phyloP scores from a whole-genome alignment of 1,140 invertebrate species.

The Drosophila sproati region DNA sequence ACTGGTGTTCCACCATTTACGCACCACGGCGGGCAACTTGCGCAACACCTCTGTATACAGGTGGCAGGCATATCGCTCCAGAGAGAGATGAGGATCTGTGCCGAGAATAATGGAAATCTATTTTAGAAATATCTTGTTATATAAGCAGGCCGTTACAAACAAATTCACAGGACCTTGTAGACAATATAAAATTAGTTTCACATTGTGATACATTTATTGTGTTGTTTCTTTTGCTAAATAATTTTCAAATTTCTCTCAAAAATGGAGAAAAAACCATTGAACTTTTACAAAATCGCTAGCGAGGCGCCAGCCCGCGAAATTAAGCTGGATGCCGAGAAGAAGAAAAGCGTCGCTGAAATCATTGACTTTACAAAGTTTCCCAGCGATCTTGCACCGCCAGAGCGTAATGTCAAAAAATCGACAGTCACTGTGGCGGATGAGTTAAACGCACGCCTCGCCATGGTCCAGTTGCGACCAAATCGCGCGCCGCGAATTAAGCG shows the following conservation, averaged over 20 bases:
- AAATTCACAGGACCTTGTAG: background rate
- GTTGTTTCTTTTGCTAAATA: slow-evolving; percentile 19
- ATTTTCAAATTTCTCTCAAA: slow-evolving; percentile 11
- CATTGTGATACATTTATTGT: slow-evolving; percentile 16
- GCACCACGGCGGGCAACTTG: slow-evolving; percentile 90
- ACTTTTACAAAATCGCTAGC: slow-evolving; percentile 48
- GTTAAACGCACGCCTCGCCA: slow-evolving; percentile 59
- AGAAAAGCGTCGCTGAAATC: slow-evolving; percentile 39
- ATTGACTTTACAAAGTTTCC: slow-evolving; percentile 43
- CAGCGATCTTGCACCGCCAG: slow-evolving; percentile 14
- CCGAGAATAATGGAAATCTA: slow-evolving; percentile 17
- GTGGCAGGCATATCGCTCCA: slow-evolving; percentile 89
- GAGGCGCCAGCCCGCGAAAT: slow-evolving; percentile 44
- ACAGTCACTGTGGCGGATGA: slow-evolving; percentile 67
- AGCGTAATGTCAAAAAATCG: background rate
- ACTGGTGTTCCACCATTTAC: slow-evolving; percentile 92
- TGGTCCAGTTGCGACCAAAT: slow-evolving; percentile 63
- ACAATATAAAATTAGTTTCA: slow-evolving; percentile 2
- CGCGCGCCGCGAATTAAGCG: slow-evolving; percentile 60
- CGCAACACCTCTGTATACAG: slow-evolving; percentile 88
- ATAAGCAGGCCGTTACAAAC: slow-evolving; percentile 18
- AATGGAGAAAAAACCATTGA: slow-evolving; percentile 57
- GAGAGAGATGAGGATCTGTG: slow-evolving; percentile 63
- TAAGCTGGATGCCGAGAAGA: slow-evolving; percentile 39
- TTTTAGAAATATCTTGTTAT: background rate